Evolutionary conservation across 2,888 invertebrate species (phyloP).

Genomic region (Augochlorella aurata): DNA sequence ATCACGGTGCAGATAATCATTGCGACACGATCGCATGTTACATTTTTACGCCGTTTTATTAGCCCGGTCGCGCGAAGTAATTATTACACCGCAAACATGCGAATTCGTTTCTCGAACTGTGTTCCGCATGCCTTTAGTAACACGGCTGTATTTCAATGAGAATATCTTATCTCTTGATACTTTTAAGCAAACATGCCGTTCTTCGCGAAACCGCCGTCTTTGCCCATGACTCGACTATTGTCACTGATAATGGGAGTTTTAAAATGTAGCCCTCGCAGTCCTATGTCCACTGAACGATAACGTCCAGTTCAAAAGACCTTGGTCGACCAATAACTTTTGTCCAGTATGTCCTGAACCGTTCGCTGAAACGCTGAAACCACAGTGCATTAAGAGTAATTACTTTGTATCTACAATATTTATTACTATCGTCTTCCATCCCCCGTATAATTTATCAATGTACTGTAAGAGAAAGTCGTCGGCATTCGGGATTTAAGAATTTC

Average conservation of each 20-base stretch:
- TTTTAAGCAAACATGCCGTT: slow-evolving; percentile 27
- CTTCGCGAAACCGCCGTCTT: slow-evolving; percentile 9
- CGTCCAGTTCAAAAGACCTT: not conserved
- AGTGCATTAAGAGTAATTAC: not conserved
- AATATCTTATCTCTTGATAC: slow-evolving; percentile 52
- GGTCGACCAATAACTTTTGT: not conserved
- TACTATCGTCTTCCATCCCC: no score
- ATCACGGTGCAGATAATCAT: slow-evolving; percentile 16
- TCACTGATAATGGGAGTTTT: slow-evolving; percentile 36
- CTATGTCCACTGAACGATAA: not conserved
- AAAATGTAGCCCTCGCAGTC: slow-evolving; percentile 12
- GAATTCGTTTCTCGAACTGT: slow-evolving; percentile 3
- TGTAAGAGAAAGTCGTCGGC: no score
- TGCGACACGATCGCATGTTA: slow-evolving; percentile 1
- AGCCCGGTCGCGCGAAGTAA: not conserved
- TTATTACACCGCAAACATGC: not conserved
- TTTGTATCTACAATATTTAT: not conserved
- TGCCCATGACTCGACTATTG: slow-evolving; percentile 18
- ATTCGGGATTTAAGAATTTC: no score
- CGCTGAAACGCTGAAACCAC: not conserved
- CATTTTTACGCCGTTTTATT: slow-evolving; percentile 29
- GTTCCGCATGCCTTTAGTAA: slow-evolving; percentile 16
- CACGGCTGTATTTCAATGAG: slow-evolving; percentile 11
- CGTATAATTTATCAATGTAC: no score
- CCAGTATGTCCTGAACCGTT: not conserved